phyloP scores from a whole-genome alignment of 2,888 invertebrate species.

The Meteorus cinctellus region DNA sequence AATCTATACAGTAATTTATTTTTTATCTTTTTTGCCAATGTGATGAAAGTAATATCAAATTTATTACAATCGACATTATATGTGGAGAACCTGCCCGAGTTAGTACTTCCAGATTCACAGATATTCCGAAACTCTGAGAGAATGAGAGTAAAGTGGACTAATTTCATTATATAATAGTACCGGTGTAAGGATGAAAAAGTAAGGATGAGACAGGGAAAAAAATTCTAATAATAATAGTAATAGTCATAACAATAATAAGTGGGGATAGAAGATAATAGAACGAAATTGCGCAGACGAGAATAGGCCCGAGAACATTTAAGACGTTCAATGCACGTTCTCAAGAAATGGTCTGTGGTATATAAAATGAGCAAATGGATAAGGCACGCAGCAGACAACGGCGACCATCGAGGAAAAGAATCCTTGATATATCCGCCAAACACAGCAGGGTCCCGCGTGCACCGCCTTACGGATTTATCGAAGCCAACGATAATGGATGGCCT shows the following conservation, averaged over 20 bases:
- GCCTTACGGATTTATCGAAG: slow-evolving; percentile 66
- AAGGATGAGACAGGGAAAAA: no score
- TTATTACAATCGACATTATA: no score
- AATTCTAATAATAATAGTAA: not conserved
- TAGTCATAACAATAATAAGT: not conserved
- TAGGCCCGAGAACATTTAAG: slow-evolving; percentile 43
- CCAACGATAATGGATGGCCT: slow-evolving; percentile 67
- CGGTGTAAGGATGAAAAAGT: no score
- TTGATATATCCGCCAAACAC: slow-evolving; percentile 71
- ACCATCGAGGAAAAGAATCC: slow-evolving; percentile 51
- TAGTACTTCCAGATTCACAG: no score
- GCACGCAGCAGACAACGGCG: slow-evolving; percentile 36
- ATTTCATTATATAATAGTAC: not conserved
- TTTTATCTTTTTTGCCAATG: no score
- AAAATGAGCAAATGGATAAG: slow-evolving; percentile 29
- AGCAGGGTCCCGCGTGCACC: slow-evolving; percentile 52
- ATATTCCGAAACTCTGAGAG: no score
- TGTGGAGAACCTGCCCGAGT: no score
- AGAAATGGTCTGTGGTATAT: slow-evolving; percentile 9
- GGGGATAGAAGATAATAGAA: not conserved
- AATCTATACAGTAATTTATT: no score
- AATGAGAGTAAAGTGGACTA: not conserved
- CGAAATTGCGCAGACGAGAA: slow-evolving; percentile 45
- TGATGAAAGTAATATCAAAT: no score
- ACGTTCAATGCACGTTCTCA: slow-evolving; percentile 41